Base-by-base conservation (phyloP, 2,797 vertebrate genomes). In the Sebastes hubbsi region DNA sequence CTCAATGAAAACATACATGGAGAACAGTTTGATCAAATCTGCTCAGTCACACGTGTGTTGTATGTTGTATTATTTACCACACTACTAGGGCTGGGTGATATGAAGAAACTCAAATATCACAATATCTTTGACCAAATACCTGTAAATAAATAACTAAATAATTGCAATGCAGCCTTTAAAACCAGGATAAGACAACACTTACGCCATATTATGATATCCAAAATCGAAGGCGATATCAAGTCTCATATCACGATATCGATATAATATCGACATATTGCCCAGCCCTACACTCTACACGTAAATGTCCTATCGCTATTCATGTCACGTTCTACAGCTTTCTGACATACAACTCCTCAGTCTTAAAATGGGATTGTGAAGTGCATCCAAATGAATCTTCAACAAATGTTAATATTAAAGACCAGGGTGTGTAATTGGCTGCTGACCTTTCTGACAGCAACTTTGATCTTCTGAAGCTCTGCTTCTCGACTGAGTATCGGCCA, bases 391-490 rank as follows among this genome's bases (percentile, higher is more conserved):
- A 58, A 68, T 24, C 3, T 24, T 63, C 27, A 46, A n/a, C 36
- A 78, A 80, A 42, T 68, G n/a, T 13, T 2, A 29, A 8, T 64
- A 42, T 46, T 34, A 54, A 36, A 71, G 32, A 82, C 2, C 14
- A 60, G 24, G 16, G 0, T 64, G 52, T 66, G 20, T n/a, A 20
- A 62, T 30, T 29, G n/a, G 56, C 4, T n/a, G 34, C 95, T 87
- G 94, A 99, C 99, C 96, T 98, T 99, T 95, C 98, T 99, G 77
- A 98, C 98, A 59, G 98, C 95, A 87, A 99, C 98, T 96, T 98
- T 99, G 92, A 99, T 98, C 95, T 99, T 99, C 87, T 99, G 96
- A 71, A 99, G 95, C 89, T 99, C 98, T 0, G 98, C 99, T 92
- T 99, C 99, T 88, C 99, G 96, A 91, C 97, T 97, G 80, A 99